Percentiles rank a stretch among this genome's conserved stretches.
These are phyloP conservation scores for Heliornis fulica DNA, from an alignment of 2,113 vertebrate species.

Conservation along the genomic window DNA sequence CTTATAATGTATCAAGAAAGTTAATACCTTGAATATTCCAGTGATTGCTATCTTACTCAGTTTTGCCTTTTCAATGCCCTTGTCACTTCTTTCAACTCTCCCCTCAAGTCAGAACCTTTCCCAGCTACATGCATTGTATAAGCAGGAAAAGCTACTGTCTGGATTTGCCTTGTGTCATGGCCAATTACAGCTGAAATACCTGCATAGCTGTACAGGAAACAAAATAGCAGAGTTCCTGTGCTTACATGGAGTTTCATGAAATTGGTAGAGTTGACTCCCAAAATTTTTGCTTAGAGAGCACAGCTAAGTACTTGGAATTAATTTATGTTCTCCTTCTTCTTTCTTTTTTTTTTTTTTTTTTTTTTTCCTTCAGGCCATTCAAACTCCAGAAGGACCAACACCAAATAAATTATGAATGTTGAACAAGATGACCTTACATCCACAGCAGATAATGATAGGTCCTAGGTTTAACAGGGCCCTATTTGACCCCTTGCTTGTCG, in stretches of 20 bases:
- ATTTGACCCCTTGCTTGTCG: conserved; percentile 98
- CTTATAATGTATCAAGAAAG: neutral
- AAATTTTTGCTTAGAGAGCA: neutral
- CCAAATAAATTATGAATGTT: conserved; percentile 99
- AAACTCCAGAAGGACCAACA: conserved; percentile 89
- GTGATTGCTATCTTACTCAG: neutral
- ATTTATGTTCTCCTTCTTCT: conserved; percentile 47
- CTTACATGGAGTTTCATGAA: neutral
- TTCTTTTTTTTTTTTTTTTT: conserved; percentile 35
- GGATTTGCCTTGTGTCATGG: neutral
- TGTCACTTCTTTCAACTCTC: neutral
- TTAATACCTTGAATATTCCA: neutral
- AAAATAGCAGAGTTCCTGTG: neutral
- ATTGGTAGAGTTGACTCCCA: neutral
- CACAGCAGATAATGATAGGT: conserved; percentile 99
- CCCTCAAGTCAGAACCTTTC: neutral
- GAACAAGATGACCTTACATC: conserved; percentile 99
- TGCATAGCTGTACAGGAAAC: neutral
- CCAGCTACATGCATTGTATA: neutral
- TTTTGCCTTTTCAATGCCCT: neutral
- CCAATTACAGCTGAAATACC: neutral
- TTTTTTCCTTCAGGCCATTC: conserved; percentile 75
- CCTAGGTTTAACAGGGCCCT: conserved; percentile 99
- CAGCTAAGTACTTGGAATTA: neutral
- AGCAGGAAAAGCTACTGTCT: neutral